Conservation (phyloP, 2,113 vertebrate species). For the Numenius arquata region DNA sequence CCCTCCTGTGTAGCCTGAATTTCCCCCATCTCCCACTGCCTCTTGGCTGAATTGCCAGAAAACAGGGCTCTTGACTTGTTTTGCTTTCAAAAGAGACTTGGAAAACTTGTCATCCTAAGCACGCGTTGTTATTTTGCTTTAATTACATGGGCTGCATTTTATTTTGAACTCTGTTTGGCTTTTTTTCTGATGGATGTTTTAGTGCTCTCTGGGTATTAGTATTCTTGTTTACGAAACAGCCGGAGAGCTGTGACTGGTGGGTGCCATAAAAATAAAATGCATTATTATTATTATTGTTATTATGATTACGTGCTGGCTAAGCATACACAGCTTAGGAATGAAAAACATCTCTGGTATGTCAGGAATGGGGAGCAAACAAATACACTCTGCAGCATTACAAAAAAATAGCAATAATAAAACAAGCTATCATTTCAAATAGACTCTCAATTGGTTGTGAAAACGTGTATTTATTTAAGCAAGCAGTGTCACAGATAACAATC, state of each 20-base stretch:
- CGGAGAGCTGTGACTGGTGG: not conserved
- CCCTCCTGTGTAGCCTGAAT: not conserved
- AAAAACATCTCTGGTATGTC: slow-evolving; percentile 39
- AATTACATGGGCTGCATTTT: not conserved
- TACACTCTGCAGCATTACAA: not conserved
- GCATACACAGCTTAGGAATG: slow-evolving; percentile 42
- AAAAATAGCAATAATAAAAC: not conserved
- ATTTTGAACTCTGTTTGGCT: not conserved
- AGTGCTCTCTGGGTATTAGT: not conserved
- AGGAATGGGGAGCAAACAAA: slow-evolving; percentile 52
- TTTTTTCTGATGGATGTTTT: slow-evolving; percentile 15
- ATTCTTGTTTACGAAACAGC: slow-evolving; percentile 37
- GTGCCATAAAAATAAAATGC: slow-evolving; percentile 37
- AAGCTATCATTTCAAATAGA: not conserved
- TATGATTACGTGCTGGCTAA: slow-evolving; percentile 24
- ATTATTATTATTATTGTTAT: slow-evolving; percentile 32
- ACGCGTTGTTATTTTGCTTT: not conserved
- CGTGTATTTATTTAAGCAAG: slow-evolving; percentile 21
- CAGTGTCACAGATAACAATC: slow-evolving; percentile 37
- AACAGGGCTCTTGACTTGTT: not conserved
- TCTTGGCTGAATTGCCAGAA: not conserved
- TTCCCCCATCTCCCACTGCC: not conserved
- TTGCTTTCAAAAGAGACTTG: not conserved
- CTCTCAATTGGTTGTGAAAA: not conserved
- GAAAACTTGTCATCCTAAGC: not conserved